Base-by-base conservation (phyloP, 2,797 vertebrate species). In the Cyprinodon diabolis region DNA sequence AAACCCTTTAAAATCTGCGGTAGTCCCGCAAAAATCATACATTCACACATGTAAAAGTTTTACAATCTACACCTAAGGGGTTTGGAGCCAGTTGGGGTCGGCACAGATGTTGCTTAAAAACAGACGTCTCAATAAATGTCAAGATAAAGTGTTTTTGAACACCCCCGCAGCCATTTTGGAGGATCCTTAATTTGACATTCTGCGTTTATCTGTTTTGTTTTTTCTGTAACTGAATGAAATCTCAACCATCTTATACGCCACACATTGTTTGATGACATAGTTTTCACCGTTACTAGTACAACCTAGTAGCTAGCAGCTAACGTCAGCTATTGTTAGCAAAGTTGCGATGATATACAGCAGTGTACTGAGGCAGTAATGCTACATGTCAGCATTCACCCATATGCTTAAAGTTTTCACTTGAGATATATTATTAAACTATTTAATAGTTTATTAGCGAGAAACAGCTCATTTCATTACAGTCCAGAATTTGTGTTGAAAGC, bases 1-100 rank as follows among this genome's bases (percentile, higher is more conserved):
- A 77, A 81, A 86, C 63, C 69, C 4, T 76, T 75, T 71, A 65
- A 49, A 76, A 60, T 81, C 30, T 54, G 78, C 45, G 72, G 78
- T 51, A 71, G 71, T 76, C 21, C 83, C 54, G 83, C 76, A 77
- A 81, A 83, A 89, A 91, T 95, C 93, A 79, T 97, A 98, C 97
- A 98, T 98, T 99, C 97, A 97, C 92, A 95, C 95, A 92, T 73
- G 56, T 93, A 11, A 56, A 94, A 90, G 92, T 95, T 91, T 92
- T 95, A 96, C 95, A 96, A 95, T 96, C 95, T 92, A 81, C 83
- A 78, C 74, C 69, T 69, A 78, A 77, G 80, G 87, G 82, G 82
- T 40, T 35, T 77, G 25, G 81, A 88, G 84, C 78, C 89, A 23
- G 75, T 21, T 57, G 70, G 75, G 75, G 81, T 74, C 48, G 15